A percentile compares a stretch with the other conserved stretches of the same genome.
These are phyloP conservation scores for Halcyon leucocephala DNA, from an alignment of 2,797 vertebrate genomes.

Conservation along the genomic window DNA sequence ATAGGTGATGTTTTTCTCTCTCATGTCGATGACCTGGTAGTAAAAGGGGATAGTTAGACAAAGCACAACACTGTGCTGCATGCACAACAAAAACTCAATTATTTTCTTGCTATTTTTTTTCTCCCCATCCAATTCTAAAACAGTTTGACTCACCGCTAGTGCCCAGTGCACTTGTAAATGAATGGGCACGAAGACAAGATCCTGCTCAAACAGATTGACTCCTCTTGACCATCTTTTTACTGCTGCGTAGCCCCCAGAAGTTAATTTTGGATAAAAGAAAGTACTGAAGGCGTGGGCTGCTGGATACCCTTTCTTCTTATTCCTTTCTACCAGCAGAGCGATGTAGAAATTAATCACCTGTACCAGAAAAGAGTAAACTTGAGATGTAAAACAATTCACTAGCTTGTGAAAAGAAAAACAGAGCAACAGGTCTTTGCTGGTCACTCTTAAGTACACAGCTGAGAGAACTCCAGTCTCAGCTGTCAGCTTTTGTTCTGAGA, in stretches of 20 bases:
- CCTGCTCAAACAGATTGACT: constrained; percentile 88
- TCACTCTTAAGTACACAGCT: background rate
- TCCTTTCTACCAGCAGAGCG: constrained; percentile 87
- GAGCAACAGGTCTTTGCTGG: background rate
- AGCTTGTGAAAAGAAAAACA: background rate
- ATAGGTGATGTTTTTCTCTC: constrained; percentile 84
- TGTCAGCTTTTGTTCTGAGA: background rate
- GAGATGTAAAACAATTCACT: too few species aligned
- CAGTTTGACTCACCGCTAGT: constrained; percentile 77
- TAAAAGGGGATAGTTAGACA: background rate
- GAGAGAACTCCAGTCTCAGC: background rate
- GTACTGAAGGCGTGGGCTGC: constrained; percentile 90
- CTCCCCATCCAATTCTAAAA: background rate
- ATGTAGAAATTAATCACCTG: constrained; percentile 97
- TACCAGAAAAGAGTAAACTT: background rate
- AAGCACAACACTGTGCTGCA: background rate
- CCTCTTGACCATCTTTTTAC: constrained; percentile 93
- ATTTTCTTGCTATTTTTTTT: background rate
- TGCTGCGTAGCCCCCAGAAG: constrained; percentile 81
- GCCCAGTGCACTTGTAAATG: constrained; percentile 91
- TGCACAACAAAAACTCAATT: background rate
- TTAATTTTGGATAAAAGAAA: constrained; percentile 91
- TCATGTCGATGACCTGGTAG: constrained; percentile 87
- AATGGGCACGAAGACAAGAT: constrained; percentile 90
- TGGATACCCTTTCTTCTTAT: constrained; percentile 74